Base-by-base conservation (phyloP, 2,888 invertebrate genomes). In the Exephanes ischioxanthus region DNA sequence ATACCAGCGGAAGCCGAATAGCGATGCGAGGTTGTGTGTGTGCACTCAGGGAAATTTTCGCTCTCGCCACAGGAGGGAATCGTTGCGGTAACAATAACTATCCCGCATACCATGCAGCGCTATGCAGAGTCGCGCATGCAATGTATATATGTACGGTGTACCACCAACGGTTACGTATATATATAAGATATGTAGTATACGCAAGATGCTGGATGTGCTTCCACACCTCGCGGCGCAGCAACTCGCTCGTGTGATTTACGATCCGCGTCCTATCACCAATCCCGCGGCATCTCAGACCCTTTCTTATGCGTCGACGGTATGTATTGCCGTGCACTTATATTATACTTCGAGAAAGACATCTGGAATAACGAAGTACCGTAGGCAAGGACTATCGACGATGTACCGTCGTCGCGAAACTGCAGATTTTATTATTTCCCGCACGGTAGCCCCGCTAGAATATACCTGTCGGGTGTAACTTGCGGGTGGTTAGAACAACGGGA, bases 211-310 rank as follows among this genome's bases (percentile, higher is more conserved):
- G 22, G 53, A 16, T 22, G 33, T 41, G 51, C 55, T 71, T 37
- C 48, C 63, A 33, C 53, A 78, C 70, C 68, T 45, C 48, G 53
- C 61, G 80, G 73, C 33, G 63, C 33, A 63, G 63, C 80, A 86
- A 66, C 80, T 75, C 80, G 81, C 84, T 80, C 86, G 79, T 80
- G 86, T 88, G 89, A 90, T 89, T 89, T 89, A 89, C 89, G 85
- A 85, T 86, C 87, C 45, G 83, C 72, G 87, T 86, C 87, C 87
- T 87, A 88, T 89, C 90, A 88, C 86, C 84, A 80, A 78, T 75
- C 68, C 67, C 66, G 67, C 51, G 75, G 41, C 61, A 33, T 37
- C 66, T 66, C 14, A 51, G 55, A 30, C 53, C 51, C 75, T 55
- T 26, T 58, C 51, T 61, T 41, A 41, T 61, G 51, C 26, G 71